Evolutionary conservation across 2,888 invertebrate species (phyloP), one percentile per base, ranked within the genome.

Genomic region (Morpho helenor): DNA sequence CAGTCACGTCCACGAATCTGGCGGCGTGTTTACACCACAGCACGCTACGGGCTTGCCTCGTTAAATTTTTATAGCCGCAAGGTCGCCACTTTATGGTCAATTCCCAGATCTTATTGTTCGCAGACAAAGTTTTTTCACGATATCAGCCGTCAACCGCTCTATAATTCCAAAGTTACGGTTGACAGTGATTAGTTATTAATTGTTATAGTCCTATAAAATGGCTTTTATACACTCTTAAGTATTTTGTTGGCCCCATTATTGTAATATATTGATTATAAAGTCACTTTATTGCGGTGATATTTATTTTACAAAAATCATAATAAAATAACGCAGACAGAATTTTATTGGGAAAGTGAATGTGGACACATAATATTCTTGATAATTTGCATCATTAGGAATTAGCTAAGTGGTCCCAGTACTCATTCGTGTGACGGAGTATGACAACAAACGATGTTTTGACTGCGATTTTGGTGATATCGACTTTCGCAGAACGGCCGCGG

Each of bases 41-140:
- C 71, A 78, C 75, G 66, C 79, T 73, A 77, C 84, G 79, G 80
- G 79, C 79, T 79, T 76, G 74, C 80, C 84, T 90, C 88, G 91
- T 91, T 91, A 91, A 91, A 90, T 87, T 91, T 91, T 91, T 91
- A 91, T 90, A 81, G 82, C 90, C 84, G 69, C 91, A 91, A 91
- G 91, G 91, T 91, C 91, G 87, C 77, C 84, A 79, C 79, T 91
- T 91, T 91, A 91, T 90, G 91, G 90, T 89, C 90, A 88, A 88
- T 91, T 83, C 89, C 83, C 78, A 83, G 81, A 82, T 81, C 85
- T 88, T 86, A 89, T 89, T 88, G 89, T 89, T 87, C 79, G 81
- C 82, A 74, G 80, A 77, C 82, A 70, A 79, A 80, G 75, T 84
- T 86, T 86, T 84, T 85, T 84, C 80, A 64, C 63, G 61, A 76